A percentile compares a stretch with the other conserved stretches of the same genome.
phyloP scores from a whole-genome alignment of 2,113 vertebrate species.

The Amblyornis subalaris region DNA sequence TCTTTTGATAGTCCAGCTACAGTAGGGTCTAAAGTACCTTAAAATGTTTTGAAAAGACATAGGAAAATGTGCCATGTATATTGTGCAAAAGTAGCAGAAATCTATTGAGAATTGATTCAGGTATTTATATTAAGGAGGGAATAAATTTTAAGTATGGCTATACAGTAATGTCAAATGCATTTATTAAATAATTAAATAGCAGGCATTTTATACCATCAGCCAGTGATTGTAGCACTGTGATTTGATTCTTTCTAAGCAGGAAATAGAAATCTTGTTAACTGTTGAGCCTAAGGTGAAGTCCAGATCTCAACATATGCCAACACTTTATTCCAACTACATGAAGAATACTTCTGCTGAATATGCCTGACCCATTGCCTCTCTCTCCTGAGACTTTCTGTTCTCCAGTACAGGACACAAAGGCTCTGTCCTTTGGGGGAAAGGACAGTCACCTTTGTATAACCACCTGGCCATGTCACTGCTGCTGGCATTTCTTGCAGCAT shows the following conservation, averaged over 20 bases:
- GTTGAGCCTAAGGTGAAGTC: background rate
- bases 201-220: background rate
- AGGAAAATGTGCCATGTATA: background rate
- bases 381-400: background rate
- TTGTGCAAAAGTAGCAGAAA: background rate
- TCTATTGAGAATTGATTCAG: background rate
- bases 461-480: background rate
- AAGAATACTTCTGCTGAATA: background rate
- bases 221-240: background rate
- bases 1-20: background rate
- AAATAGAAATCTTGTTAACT: background rate
- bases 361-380: background rate
- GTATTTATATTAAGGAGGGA: background rate
- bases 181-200: background rate
- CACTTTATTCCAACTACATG: background rate
- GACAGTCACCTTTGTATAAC: background rate
- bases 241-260: background rate
- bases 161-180: background rate
- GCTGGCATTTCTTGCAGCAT: background rate
- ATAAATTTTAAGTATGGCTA: background rate
- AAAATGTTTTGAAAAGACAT: background rate
- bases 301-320: background rate
- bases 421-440: background rate
- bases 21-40: background rate
- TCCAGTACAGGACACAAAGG: background rate